Evolutionary conservation across 2,888 invertebrate species (phyloP).

Genomic region (Leistus spinibarbis): DNA sequence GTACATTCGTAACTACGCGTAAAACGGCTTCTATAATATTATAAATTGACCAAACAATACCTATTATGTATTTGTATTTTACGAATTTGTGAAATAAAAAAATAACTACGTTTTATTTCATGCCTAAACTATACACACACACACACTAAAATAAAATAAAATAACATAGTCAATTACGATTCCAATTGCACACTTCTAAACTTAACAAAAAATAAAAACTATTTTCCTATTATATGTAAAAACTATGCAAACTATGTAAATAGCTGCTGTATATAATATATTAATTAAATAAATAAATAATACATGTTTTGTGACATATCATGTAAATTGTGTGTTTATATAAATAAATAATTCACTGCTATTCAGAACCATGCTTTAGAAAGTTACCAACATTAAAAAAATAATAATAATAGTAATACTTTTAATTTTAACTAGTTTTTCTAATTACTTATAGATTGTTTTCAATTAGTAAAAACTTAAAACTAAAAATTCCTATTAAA

Average conservation of each 20-base stretch:
- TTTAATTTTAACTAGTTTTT: too few relatives aligned
- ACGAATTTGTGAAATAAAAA: not conserved
- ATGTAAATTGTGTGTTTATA: conserved; percentile 5
- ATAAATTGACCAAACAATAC: not conserved
- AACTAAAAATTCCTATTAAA: too few relatives aligned
- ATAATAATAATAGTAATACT: too few relatives aligned
- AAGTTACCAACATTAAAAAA: too few relatives aligned
- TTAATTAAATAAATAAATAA: conserved; percentile 9
- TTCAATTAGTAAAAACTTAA: too few relatives aligned
- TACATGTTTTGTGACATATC: conserved; percentile 27
- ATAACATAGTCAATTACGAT: conserved; percentile 32
- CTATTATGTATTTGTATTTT: not conserved
- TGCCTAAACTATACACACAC: conserved; percentile 17
- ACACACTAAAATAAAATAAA: too few relatives aligned
- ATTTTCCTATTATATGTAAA: conserved; percentile 22
- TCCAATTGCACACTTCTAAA: conserved; percentile 3
- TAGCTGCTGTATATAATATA: not conserved
- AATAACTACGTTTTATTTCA: not conserved
- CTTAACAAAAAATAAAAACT: conserved; percentile 13
- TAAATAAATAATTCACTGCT: not conserved
- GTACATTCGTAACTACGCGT: too few relatives aligned
- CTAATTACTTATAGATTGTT: too few relatives aligned
- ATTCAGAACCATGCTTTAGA: not conserved
- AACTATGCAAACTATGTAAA: not conserved
- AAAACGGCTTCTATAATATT: too few relatives aligned